phyloP scores from a whole-genome alignment of 2,797 vertebrate species.

The Falco rusticolus region DNA sequence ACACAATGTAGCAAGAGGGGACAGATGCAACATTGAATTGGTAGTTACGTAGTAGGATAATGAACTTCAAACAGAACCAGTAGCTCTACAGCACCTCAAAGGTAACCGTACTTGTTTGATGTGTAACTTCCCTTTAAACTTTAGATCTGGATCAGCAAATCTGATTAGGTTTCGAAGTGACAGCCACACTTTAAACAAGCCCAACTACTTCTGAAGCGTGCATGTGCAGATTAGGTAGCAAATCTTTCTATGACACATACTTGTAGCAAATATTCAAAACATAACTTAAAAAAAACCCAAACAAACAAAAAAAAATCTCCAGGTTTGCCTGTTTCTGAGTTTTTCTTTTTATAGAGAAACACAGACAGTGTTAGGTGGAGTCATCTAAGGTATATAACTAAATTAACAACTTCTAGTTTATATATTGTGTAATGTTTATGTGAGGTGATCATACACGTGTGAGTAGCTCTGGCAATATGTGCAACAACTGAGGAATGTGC shows the following conservation, averaged over 20 bases:
- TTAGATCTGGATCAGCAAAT: not conserved
- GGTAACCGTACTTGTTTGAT: not conserved
- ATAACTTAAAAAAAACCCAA: not conserved
- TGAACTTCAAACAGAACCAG: constrained; percentile 6
- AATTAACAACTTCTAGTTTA: not conserved
- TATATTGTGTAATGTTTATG: not conserved
- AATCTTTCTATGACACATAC: not conserved
- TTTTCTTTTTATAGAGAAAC: not conserved
- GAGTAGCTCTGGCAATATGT: not conserved
- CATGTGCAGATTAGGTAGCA: not conserved
- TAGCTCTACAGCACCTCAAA: not conserved
- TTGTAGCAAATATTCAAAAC: not conserved
- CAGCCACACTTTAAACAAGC: not conserved
- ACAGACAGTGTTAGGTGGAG: not conserved
- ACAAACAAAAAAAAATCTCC: too few relatives aligned
- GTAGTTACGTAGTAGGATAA: not conserved
- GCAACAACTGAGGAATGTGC: not conserved
- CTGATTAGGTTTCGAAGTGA: not conserved
- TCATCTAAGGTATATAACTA: not conserved
- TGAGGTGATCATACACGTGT: fast-evolving
- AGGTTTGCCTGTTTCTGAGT: not conserved
- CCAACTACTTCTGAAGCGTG: not conserved
- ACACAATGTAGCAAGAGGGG: not conserved
- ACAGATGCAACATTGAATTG: not conserved
- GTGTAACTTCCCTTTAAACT: not conserved